Percentiles rank a stretch among this genome's conserved stretches.
These are phyloP conservation scores for Biston stratarius DNA, from an alignment of 2,888 invertebrate genomes.

Conservation along the genomic window DNA sequence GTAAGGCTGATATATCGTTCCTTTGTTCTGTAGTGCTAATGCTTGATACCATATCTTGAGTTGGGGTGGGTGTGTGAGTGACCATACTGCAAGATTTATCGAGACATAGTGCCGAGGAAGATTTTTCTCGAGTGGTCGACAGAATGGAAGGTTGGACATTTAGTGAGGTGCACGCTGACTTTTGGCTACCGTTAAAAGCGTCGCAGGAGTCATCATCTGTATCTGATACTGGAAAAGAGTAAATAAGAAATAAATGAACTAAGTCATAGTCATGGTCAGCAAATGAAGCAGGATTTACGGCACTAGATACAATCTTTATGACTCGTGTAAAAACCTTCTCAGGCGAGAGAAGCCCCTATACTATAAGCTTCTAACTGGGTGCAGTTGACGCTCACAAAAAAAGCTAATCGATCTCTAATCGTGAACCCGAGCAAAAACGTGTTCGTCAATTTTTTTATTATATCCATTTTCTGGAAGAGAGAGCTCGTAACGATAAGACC, in stretches of 20 bases:
- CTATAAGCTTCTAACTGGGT: no score
- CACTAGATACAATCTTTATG: no score
- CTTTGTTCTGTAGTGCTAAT: conserved; percentile 82
- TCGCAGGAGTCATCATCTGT: conserved; percentile 83
- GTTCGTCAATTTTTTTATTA: no score
- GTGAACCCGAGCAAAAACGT: no score
- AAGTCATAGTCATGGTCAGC: no score
- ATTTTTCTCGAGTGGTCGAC: conserved; percentile 77
- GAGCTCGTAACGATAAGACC: no score
- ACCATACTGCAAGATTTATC: conserved; percentile 80
- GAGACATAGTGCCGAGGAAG: conserved; percentile 80
- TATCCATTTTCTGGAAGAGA: no score
- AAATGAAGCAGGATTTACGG: no score
- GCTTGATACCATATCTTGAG: conserved; percentile 84
- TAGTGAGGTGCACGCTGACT: conserved; percentile 78
- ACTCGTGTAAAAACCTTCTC: no score
- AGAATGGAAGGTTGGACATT: conserved; percentile 78
- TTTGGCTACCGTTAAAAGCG: conserved; percentile 81
- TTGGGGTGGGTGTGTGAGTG: conserved; percentile 83
- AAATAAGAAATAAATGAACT: not conserved
- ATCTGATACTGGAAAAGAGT: conserved; percentile 67
- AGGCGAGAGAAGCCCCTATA: no score
- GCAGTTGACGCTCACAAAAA: no score
- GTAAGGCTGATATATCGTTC: conserved; percentile 77
- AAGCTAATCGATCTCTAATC: no score